Base-by-base conservation (phyloP, 2,113 vertebrate genomes). In the Ellobius talpinus region DNA sequence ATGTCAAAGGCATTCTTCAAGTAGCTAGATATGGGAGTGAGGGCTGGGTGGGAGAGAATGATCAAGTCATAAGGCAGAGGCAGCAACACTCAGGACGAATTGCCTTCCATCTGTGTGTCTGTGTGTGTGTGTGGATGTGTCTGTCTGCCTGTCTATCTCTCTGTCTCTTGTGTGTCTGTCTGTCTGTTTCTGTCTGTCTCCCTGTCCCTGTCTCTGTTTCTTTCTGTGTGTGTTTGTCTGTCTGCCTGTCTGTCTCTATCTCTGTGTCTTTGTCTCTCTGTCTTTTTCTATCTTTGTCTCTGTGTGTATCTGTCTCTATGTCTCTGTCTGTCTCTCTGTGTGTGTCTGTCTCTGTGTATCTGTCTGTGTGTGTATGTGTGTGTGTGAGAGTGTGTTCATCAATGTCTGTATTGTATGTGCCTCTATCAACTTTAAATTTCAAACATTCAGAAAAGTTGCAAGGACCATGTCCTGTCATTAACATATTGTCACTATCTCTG, bases 361-460 rank as follows among this genome's bases (percentile, higher is more conserved):
- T 26, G 24, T 21, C 16, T 26, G 2, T 77, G 72, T 36, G 9
- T 50, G 13, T 19, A 17, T 39, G 5, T 58, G 31, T 12, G 29
- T 79, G 13, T 36, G 7, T 58, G 4, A n/a, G 29, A 31, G 24
- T 23, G 13, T n/a, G 1, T 81, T 29, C 55, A 82, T 24, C 82
- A 13, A 36, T 68, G 31, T 45, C n/a, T 33, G 24, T 39, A 39
- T 68, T 14, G 29, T 39, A 33, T 14, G 3, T 39, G 23, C 82
- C 29, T 72, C 74, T 74, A 42, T 91, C 52, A 66, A 13, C 52
- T 93, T 93, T 77, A 47, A 91, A 81, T 58, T 61, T 84, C 42
- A 66, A 90, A 85, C 12, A 84, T 47, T 90, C 61, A 74, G 23
- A 73, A 93, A 93, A 92, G 16, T 24, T 92, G 63, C 10, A 95